phyloP scores from a whole-genome alignment of 1,140 invertebrate species.

The Pogonomyrmex californicus region DNA sequence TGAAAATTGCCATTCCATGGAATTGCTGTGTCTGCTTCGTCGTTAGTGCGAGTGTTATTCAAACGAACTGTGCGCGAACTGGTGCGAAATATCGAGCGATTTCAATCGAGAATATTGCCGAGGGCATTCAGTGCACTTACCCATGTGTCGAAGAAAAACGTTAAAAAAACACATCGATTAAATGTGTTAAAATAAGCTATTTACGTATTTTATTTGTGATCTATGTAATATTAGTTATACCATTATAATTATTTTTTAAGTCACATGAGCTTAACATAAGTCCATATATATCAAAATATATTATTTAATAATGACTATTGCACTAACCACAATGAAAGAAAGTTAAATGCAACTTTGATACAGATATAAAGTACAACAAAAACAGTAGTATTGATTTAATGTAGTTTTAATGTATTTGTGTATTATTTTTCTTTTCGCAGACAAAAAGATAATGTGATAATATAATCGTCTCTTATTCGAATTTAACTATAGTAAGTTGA shows the following conservation, averaged over 20 bases:
- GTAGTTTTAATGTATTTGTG: background rate
- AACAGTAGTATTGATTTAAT: background rate
- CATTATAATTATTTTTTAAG: conserved; percentile 24
- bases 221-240: background rate
- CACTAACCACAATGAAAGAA: background rate
- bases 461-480: background rate
- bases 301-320: background rate
- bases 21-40: background rate
- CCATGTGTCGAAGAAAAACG: background rate
- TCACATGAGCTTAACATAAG: background rate
- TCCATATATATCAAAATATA: background rate
- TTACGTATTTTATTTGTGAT: background rate
- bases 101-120: background rate
- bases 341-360: background rate
- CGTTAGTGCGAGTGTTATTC: background rate
- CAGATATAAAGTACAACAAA: background rate
- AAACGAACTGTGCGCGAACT: background rate
- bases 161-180: background rate
- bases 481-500: background rate
- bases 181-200: conserved; percentile 16
- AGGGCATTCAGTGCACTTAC: background rate
- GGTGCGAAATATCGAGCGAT: background rate
- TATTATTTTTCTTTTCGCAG: background rate
- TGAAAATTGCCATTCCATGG: conserved; percentile 14
- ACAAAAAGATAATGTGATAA: background rate